phyloP scores from a whole-genome alignment of 2,797 vertebrate species.

The Acridotheres tristis region DNA sequence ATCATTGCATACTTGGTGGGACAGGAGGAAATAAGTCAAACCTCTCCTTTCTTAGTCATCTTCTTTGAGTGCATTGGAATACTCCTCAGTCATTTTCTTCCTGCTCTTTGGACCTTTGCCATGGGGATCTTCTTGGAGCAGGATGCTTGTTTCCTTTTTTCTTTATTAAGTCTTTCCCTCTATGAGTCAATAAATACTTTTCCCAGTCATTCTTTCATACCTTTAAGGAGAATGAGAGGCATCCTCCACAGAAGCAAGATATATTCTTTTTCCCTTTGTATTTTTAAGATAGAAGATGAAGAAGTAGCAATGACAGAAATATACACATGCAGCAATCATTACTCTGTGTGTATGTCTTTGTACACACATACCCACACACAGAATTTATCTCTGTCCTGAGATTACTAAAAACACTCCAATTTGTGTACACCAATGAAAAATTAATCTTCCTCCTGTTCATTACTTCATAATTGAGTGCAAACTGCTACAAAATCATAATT shows the following conservation, averaged over 20 bases:
- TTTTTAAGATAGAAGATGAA: background rate
- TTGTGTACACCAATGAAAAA: background rate
- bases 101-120: no score
- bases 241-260: background rate
- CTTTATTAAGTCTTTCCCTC: background rate
- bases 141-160: background rate
- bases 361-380: rapidly evolving
- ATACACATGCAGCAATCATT: background rate
- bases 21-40: background rate
- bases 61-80: background rate
- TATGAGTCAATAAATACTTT: background rate
- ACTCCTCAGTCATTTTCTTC: background rate
- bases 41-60: background rate
- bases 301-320: background rate
- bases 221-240: background rate
- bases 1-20: background rate
- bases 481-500: background rate
- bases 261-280: background rate
- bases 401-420: background rate
- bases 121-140: background rate
- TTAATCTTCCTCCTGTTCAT: background rate
- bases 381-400: background rate
- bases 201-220: background rate
- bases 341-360: background rate
- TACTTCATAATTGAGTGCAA: background rate